phyloP scores from a whole-genome alignment of 2,113 vertebrate genomes.

The Gambusia holbrooki region DNA sequence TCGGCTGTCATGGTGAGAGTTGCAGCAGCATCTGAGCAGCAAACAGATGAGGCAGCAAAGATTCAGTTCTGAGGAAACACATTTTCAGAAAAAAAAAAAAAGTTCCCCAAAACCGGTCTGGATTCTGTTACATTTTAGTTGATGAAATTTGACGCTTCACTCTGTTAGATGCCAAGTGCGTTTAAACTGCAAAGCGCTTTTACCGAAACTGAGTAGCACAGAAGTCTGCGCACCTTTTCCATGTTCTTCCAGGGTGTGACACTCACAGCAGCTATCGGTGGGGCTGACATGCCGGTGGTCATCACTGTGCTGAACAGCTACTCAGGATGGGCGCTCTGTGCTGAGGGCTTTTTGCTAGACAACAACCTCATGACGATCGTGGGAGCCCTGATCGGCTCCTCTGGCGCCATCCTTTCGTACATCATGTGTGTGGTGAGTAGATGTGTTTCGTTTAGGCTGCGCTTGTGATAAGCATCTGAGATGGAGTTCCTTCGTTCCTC shows the following conservation, averaged over 20 bases:
- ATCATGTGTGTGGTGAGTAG: constrained; percentile 87
- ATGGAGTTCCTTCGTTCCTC: not conserved
- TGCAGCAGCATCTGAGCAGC: not conserved
- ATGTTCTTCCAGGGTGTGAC: constrained; percentile 78
- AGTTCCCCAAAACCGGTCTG: not conserved
- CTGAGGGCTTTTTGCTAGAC: constrained; percentile 82
- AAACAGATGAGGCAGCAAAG: not conserved
- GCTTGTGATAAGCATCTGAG: not conserved
- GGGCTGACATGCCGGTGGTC: constrained; percentile 85
- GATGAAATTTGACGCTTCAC: not conserved
- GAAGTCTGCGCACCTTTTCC: not conserved
- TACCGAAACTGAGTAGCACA: not conserved
- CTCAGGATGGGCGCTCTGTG: constrained; percentile 85
- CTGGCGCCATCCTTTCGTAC: constrained; percentile 85
- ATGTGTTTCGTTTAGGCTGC: not conserved
- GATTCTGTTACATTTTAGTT: not conserved
- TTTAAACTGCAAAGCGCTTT: not conserved
- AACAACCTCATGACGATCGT: constrained; percentile 86
- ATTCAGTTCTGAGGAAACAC: not conserved
- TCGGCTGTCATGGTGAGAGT: constrained; percentile 83
- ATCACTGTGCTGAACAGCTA: constrained; percentile 86
- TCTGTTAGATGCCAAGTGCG: not conserved
- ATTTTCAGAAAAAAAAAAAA: not conserved
- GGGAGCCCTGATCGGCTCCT: constrained; percentile 84
- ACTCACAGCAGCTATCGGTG: constrained; percentile 83